phyloP scores from a whole-genome alignment of 2,113 vertebrate species.

The Nycticorax nycticorax region DNA sequence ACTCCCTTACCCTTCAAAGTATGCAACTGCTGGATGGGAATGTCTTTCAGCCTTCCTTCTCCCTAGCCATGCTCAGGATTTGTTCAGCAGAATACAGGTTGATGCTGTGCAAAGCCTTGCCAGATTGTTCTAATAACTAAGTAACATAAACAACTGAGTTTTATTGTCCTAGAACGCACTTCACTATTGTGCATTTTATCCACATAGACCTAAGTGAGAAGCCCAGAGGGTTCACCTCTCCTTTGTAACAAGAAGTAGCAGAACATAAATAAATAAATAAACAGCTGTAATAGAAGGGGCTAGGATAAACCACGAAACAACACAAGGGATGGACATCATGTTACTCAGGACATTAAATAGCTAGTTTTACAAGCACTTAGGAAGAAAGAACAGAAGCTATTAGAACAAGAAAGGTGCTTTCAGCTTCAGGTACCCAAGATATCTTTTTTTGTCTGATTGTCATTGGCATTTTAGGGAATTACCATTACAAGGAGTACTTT shows the following conservation, averaged over 20 bases:
- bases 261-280: neutral
- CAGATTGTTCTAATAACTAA: neutral
- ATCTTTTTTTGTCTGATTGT: neutral
- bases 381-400: neutral
- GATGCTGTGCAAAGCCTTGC: neutral
- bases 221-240: neutral
- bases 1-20: neutral
- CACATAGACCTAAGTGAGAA: neutral
- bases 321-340: neutral
- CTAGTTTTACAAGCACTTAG: neutral
- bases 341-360: neutral
- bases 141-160: neutral
- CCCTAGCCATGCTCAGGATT: neutral
- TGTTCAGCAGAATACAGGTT: neutral
- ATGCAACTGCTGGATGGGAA: neutral
- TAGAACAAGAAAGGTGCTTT: neutral
- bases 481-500: neutral
- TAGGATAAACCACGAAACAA: neutral
- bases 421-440: neutral
- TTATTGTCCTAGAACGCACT: neutral
- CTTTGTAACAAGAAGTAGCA: neutral
- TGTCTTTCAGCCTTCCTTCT: neutral
- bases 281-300: neutral
- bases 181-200: neutral
- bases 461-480: neutral